Evolutionary conservation across 2,888 invertebrate species (phyloP).

Genomic region (Laspeyria flexula): DNA sequence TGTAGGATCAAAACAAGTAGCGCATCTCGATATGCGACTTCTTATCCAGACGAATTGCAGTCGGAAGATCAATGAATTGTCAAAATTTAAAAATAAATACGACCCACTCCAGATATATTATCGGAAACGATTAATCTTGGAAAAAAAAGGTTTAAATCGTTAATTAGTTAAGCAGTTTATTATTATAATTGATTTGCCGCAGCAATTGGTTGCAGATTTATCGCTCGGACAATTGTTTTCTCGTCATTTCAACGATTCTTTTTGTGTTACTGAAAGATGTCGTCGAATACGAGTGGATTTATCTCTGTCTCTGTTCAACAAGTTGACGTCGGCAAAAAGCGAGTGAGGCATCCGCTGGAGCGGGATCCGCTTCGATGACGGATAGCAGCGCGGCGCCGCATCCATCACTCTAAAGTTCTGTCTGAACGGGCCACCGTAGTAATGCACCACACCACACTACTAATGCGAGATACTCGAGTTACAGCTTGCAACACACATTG

Average conservation of each 20-base stretch:
- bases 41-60: conserved; percentile 53
- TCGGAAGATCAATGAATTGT: conserved; percentile 40
- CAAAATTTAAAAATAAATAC: conserved; percentile 18
- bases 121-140: conserved; percentile 11
- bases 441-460: conserved; percentile 22
- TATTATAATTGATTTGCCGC: conserved; percentile 2
- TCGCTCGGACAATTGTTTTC: background rate
- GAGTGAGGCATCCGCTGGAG: conserved; percentile 47
- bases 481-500: background rate
- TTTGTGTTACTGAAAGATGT: conserved; percentile 12
- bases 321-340: conserved; percentile 48
- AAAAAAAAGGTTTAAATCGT: conserved; percentile 6
- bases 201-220: background rate
- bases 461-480: conserved; percentile 15
- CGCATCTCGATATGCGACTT: conserved; percentile 64
- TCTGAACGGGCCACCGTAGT: conserved; percentile 19
- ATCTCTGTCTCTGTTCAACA: conserved; percentile 54
- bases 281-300: conserved; percentile 27
- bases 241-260: conserved; percentile 3
- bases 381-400: conserved; percentile 49
- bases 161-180: background rate
- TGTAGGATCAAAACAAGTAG: conserved; percentile 59
- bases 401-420: conserved; percentile 62
- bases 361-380: conserved; percentile 54
- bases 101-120: conserved; percentile 2